Percentiles rank a stretch among this genome's conserved stretches.
Conservation (phyloP, 2,797 vertebrate species). For the Clarias pachynema region DNA sequence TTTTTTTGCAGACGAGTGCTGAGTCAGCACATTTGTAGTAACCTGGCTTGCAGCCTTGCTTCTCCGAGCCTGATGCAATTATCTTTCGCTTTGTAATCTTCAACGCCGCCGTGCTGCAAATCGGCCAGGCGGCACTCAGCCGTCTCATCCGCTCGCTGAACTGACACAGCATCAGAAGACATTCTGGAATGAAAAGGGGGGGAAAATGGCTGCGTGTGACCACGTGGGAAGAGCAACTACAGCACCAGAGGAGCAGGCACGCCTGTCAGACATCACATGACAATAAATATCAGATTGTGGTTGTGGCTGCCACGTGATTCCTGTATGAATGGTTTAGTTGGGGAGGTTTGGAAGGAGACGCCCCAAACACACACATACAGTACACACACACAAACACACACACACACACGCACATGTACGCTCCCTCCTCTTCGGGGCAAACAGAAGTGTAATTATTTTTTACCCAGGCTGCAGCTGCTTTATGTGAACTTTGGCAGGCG, state of each 20-base stretch:
- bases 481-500: slow-evolving; percentile 56
- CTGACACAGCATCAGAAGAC: slow-evolving; percentile 18
- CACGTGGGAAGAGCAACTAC: slow-evolving; percentile 23
- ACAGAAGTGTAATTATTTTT: slow-evolving; percentile 59
- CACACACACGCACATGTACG: slow-evolving; percentile 12
- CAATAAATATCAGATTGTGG: slow-evolving; percentile 24
- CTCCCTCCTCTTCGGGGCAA: slow-evolving; percentile 35
- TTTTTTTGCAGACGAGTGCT: slow-evolving; percentile 13
- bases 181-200: neutral
- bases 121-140: neutral
- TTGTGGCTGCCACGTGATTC: slow-evolving; percentile 35
- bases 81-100: slow-evolving; percentile 44
- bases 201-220: neutral
- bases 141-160: neutral
- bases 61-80: slow-evolving; percentile 36
- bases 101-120: slow-evolving; percentile 16
- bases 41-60: slow-evolving; percentile 24
- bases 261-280: slow-evolving; percentile 31
- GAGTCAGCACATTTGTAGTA: slow-evolving; percentile 35
- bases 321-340: slow-evolving; percentile 41
- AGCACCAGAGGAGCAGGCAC: slow-evolving; percentile 5
- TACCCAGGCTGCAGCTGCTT: slow-evolving; percentile 58
- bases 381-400: neutral
- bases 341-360: slow-evolving; percentile 40
- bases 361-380: slow-evolving; percentile 29